These are phyloP conservation scores for Acomys russatus DNA, from an alignment of 2,797 vertebrate species.

Conservation along the genomic window DNA sequence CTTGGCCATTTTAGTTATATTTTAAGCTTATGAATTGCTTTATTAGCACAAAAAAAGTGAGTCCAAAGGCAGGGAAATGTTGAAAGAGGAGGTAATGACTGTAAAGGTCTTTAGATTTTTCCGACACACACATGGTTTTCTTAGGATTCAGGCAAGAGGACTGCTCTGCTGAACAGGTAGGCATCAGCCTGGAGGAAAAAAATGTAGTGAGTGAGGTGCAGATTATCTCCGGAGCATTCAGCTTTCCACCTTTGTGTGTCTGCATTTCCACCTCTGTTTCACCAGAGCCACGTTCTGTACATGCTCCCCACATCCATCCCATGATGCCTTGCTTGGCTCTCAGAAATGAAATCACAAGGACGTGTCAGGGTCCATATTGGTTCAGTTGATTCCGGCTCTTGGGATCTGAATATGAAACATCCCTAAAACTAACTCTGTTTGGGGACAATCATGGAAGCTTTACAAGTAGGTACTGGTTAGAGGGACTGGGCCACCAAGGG, in stretches of 20 bases:
- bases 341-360: neutral
- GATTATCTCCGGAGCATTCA: neutral
- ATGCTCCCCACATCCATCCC: neutral
- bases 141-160: slow-evolving; percentile 39
- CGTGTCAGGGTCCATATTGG: neutral
- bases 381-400: neutral
- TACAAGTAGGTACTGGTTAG: neutral
- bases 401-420: neutral
- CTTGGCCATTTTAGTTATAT: slow-evolving; percentile 46
- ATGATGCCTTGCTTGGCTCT: neutral
- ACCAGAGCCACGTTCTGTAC: neutral
- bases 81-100: slow-evolving; percentile 15
- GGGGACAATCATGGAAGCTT: neutral
- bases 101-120: neutral
- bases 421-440: neutral
- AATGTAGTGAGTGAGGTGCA: neutral
- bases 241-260: neutral
- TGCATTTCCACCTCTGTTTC: neutral
- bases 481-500: neutral
- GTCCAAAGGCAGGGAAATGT: slow-evolving; percentile 13
- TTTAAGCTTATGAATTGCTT: slow-evolving; percentile 46
- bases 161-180: neutral
- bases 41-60: slow-evolving; percentile 19
- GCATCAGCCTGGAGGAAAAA: neutral
- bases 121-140: slow-evolving; percentile 3